A percentile compares a stretch with the other conserved stretches of the same genome.
Conservation (phyloP, 2,113 vertebrate genomes). For the Reinhardtius hippoglossoides region DNA sequence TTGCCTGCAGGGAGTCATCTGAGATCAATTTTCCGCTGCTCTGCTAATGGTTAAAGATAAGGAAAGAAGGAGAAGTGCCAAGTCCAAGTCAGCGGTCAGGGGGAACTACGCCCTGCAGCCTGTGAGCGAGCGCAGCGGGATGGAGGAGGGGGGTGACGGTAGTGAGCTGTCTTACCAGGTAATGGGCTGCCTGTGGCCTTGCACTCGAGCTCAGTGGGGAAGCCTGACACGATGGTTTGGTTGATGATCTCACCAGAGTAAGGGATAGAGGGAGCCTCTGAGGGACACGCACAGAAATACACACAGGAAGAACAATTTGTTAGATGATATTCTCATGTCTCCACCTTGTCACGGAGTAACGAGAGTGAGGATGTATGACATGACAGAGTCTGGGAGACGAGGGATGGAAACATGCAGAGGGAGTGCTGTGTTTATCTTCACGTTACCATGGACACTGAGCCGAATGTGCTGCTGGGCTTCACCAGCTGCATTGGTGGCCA, state of each 20-base stretch:
- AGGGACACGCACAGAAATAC: constrained; percentile 42
- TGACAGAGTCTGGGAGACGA: constrained; percentile 7
- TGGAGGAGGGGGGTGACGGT: neutral
- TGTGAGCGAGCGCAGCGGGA: constrained; percentile 13
- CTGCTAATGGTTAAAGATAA: constrained; percentile 41
- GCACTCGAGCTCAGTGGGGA: constrained; percentile 89
- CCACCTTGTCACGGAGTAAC: neutral
- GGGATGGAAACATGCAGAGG: neutral
- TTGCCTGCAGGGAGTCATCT: constrained; percentile 37
- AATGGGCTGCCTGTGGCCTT: constrained; percentile 88
- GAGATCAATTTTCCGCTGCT: constrained; percentile 49
- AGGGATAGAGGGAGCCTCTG: constrained; percentile 92
- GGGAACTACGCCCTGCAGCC: constrained; percentile 7
- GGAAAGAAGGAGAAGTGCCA: neutral
- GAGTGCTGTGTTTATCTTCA: constrained; percentile 6
- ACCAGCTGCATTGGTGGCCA: constrained; percentile 95
- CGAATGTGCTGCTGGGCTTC: constrained; percentile 89
- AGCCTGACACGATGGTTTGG: constrained; percentile 90
- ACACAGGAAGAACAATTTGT: constrained; percentile 26
- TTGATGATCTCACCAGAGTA: constrained; percentile 86
- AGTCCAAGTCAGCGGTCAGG: neutral
- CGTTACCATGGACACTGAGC: constrained; percentile 92
- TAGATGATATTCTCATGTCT: constrained; percentile 5
- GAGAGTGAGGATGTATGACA: neutral
- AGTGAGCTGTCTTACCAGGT: constrained; percentile 83